Conservation (phyloP, 2,797 vertebrate species). For the Falco naumanni region DNA sequence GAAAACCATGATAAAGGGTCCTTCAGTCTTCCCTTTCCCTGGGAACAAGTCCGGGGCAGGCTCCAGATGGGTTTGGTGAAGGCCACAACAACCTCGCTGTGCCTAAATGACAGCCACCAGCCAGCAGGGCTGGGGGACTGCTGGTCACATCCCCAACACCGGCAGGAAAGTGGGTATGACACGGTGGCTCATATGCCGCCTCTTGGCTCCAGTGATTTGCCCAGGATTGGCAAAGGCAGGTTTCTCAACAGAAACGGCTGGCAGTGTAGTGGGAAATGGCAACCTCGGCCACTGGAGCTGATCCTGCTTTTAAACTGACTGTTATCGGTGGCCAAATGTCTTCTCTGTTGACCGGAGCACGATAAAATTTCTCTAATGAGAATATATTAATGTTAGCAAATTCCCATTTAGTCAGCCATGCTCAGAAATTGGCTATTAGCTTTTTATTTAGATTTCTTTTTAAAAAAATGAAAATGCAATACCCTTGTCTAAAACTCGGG, state of each 20-base stretch:
- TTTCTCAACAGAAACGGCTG: neutral
- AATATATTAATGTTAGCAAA: constrained; percentile 23
- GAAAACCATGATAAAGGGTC: neutral
- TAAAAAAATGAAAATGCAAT: neutral
- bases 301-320: neutral
- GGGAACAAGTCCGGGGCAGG: fast-evolving
- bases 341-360: neutral
- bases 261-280: neutral
- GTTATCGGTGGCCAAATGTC: neutral
- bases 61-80: neutral
- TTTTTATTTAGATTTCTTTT: constrained; percentile 33
- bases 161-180: neutral
- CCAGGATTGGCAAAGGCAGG: neutral
- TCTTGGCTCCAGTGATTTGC: neutral
- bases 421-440: constrained; percentile 47
- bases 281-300: neutral
- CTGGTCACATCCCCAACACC: neutral
- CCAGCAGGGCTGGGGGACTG: fast-evolving
- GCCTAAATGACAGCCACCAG: neutral
- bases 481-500: neutral
- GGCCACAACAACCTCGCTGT: neutral
- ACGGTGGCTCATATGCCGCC: neutral
- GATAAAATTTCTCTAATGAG: constrained; percentile 31
- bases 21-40: neutral
- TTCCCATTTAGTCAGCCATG: constrained; percentile 3